Base-by-base conservation (phyloP, 1,140 invertebrate species). In the Triops longicaudatus region DNA sequence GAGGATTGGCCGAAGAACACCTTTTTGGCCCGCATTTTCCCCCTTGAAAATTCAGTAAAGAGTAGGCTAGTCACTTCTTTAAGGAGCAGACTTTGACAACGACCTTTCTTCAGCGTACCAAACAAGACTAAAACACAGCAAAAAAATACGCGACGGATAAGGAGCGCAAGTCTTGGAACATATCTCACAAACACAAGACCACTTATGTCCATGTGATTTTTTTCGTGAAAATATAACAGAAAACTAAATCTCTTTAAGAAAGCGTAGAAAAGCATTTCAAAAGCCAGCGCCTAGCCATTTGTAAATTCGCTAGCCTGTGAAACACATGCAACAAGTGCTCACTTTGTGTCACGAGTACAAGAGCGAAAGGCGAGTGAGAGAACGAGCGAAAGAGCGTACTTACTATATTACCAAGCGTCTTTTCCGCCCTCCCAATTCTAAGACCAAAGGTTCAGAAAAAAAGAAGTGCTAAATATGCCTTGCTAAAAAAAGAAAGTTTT, bases 381-480 rank as follows among this genome's bases (percentile, higher is more conserved):
- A 63, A 63, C 14, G 10, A 63, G 50, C 14, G n/a, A 22, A 63
- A 63, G n/a, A 63, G 50, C 50, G 50, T 63, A 63, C 50, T 63
- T 63, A 63, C 50, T 63, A 63, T 63, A 63, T 63, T n/a, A 63
- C 17, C 50, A 37, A 37, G 31, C 50, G 6, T 22, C 22, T 63
- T 63, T 63, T 63, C 17, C 50, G 17, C 17, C 50, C 50, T 22
- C 22, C 50, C 50, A 17, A 63, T n/a, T 63, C 14, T 14, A 63
- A 63, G 50, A 63, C 50, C 50, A 63, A 63, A 63, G 50, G 50
- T 63, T 63, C 50, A 63, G 50, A n/a, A 63, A 63, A 63, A 63
- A 63, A 63, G 22, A 63, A n/a, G 50, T 63, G 50, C 50, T 63
- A 63, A 63, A 63, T 12, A 63, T 63, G 50, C 50, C 50, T 63